phyloP scores from a whole-genome alignment of 2,888 invertebrate genomes.

The Drosophila subsilvestris region DNA sequence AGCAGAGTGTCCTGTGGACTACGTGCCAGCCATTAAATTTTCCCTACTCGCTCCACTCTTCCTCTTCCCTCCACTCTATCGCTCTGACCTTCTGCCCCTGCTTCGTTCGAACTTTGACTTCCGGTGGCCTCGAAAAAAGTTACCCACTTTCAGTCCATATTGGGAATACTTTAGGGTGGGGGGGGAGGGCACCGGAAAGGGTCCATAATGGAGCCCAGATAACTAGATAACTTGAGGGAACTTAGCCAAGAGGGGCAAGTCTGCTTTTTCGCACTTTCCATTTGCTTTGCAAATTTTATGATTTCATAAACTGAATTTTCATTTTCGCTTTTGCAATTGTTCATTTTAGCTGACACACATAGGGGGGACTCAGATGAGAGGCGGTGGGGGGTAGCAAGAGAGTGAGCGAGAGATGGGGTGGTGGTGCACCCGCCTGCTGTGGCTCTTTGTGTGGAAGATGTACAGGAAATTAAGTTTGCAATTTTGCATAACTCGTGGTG shows the following conservation, averaged over 20 bases:
- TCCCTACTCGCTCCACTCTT: slow-evolving; percentile 12
- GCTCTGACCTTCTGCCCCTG: slow-evolving; percentile 1
- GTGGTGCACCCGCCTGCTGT: slow-evolving; percentile 44
- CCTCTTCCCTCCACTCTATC: slow-evolving; percentile 28
- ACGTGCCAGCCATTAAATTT: slow-evolving; percentile 65
- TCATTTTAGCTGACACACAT: slow-evolving; percentile 47
- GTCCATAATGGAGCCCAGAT: neutral
- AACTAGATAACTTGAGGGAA: slow-evolving; percentile 15
- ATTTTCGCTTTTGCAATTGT: slow-evolving; percentile 57
- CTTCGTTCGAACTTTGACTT: slow-evolving; percentile 62
- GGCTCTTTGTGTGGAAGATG: slow-evolving; percentile 1
- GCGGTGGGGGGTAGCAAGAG: neutral
- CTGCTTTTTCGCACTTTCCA: slow-evolving; percentile 44
- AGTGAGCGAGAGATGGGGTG: neutral
- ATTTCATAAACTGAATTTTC: slow-evolving; percentile 67
- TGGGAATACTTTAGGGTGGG: neutral
- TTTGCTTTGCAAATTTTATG: slow-evolving; percentile 73
- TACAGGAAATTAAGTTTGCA: slow-evolving; percentile 68
- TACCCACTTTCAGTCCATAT: slow-evolving; percentile 11
- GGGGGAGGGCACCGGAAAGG: neutral
- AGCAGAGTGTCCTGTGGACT: slow-evolving; percentile 12
- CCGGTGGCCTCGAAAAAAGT: slow-evolving; percentile 55
- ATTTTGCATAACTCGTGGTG: slow-evolving; percentile 58
- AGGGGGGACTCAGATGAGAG: neutral
- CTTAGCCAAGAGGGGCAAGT: slow-evolving; percentile 18